Base-by-base conservation (phyloP, 2,113 vertebrate genomes). In the Syngnathus typhle region DNA sequence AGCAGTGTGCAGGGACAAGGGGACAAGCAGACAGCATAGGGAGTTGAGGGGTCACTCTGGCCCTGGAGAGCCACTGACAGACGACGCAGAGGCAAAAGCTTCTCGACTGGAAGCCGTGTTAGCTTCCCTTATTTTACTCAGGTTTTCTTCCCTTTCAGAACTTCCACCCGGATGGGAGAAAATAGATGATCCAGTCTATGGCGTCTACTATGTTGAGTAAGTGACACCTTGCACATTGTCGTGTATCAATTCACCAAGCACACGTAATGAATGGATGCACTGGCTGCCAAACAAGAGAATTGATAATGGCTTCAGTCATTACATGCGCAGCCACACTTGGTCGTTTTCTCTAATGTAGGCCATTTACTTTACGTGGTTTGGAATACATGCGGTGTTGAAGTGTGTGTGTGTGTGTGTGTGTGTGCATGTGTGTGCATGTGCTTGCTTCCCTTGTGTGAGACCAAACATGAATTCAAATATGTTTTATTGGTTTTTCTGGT, bases 131-230 rank as follows among this genome's bases (percentile, higher is more conserved):
- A 59, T 47, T 64, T 38, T 41, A 4, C 65, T 54, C 49, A 68
- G 62, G 27, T 36, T 79, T 0, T 65, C 1, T 69, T 60, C 69
- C 65, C 67, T 47, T 85, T 87, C 85, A 99, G 97, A 99, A 87
- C 89, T 99, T 89, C 97, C 97, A 82, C 88, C 94, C 79, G 97
- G 97, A 79, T 99, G 97, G 97, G 97, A 99, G 89, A 99, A 95
- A 90, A 99, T 99, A 79, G 95, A 99, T 70, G 97, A 99, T 88
- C 97, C 97, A 4, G 94, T 98, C 64, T 99, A 99, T 65, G 97
- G 97, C 87, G 93, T 98, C 93, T 99, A 99, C 94, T 99, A 98
- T 91, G 97, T 99, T 91, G 97, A 99, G 97, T 99, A 96, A 98
- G 97, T 98, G 52, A 65, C 7, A 37, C 10, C 56, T 54, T 39